Evolutionary conservation across 37 sponge, comb jelly and placozoan genomes (phyloP), one percentile per base, ranked within the genome.

Genomic region (Dysidea cf. avara): DNA sequence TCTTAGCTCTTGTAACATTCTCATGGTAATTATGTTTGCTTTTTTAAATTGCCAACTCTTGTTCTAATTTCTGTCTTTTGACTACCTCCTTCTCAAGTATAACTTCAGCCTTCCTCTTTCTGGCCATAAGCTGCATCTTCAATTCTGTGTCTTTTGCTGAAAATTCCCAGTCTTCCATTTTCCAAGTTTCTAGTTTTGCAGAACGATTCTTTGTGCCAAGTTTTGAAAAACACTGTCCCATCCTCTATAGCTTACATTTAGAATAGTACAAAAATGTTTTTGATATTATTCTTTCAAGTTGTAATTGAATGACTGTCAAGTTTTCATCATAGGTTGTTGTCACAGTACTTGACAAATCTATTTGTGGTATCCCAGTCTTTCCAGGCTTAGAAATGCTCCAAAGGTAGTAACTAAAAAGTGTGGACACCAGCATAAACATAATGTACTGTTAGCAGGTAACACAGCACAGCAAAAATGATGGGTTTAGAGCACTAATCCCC

Each of bases 271-370:
- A 29, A 56, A 56, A 28, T 22, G 25, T 28, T 56, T 56, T 56
- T 13, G 14, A 6, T n/a, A 56, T 56, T 2, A 72, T 55, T 11
- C 71, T 21, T 53, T 53, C 31, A 2, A 21, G 12, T 70, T 13
- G 22, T 53, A 53, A 18, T 70, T 70, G 71, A 18, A 26, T 31
- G 13, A 37, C 13, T 31, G 71, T 53, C 17, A 32, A 70, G 32
- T 5, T 20, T 22, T 18, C 47, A 67, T 67, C 13, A 18, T 7
- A 12, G 18, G 7, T 32, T 4, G 5, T 28, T 7, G 5, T 12
- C 18, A 9, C 35, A 9, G 14, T 29, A 9, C 46, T 43, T 43
- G 46, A 43, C 29, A 56, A 13, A 56, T 56, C 58, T 13, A 14
- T 28, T 7, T 56, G 25, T 7, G 58, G 58, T 56, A 28, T 56